Evolutionary conservation across 2,797 vertebrate species (phyloP).

Genomic region (Streptopelia turtur): DNA sequence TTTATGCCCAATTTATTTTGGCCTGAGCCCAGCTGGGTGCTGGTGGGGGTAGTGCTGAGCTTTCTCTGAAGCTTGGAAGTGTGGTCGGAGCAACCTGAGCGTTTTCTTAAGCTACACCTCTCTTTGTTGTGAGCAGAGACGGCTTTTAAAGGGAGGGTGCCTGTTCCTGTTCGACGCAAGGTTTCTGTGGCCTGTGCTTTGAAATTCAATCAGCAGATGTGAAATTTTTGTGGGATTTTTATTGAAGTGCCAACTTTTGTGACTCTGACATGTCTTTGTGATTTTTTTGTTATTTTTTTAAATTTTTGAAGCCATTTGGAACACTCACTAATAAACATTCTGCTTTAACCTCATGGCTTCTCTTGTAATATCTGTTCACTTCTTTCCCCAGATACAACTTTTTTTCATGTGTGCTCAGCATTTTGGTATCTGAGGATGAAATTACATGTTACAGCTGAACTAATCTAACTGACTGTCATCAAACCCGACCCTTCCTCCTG

Average conservation of each 20-base stretch:
- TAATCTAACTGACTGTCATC: neutral
- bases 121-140: neutral
- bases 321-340: neutral
- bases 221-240: neutral
- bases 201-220: neutral
- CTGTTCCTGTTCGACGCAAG: rapidly evolving
- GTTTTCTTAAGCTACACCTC: neutral
- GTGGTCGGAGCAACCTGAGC: neutral
- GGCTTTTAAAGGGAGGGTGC: neutral
- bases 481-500: neutral
- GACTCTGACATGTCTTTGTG: neutral
- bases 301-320: neutral
- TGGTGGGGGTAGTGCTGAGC: neutral
- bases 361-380: neutral
- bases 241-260: neutral
- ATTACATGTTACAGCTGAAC: neutral
- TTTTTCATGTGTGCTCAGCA: neutral
- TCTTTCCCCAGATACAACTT: neutral
- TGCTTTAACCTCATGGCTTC: neutral
- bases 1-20: constrained; percentile 14
- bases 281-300: neutral
- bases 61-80: neutral
- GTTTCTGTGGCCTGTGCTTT: neutral
- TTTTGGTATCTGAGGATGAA: constrained; percentile 21
- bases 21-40: neutral